phyloP scores from a whole-genome alignment of 1,140 invertebrate genomes.

The Drosophila kepulauana region DNA sequence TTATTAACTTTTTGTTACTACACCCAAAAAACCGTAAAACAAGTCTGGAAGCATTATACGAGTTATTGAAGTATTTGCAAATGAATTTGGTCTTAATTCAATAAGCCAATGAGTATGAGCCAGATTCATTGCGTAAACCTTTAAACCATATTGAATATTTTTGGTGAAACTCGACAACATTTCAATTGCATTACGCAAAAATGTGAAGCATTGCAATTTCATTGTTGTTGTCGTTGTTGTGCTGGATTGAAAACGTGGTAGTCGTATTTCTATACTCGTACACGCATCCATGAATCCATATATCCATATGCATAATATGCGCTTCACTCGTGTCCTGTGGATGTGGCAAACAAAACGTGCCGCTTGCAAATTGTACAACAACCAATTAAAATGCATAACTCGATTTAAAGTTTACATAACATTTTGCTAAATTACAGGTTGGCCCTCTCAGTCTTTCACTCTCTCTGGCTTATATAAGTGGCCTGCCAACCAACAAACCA shows the following conservation, averaged over 20 bases:
- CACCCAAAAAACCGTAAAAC: not conserved
- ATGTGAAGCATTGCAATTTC: conserved; percentile 54
- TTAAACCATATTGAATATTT: conserved; percentile 51
- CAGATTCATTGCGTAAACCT: conserved; percentile 23
- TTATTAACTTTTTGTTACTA: not conserved
- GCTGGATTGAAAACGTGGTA: conserved; percentile 25
- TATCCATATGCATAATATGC: conserved; percentile 56
- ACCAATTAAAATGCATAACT: conserved; percentile 83
- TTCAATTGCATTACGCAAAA: conserved; percentile 75
- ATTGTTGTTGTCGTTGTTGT: conserved; percentile 46
- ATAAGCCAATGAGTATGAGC: conserved; percentile 12
- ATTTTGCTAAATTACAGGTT: conserved; percentile 83
- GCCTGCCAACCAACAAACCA: conserved; percentile 45
- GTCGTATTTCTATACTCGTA: conserved; percentile 37
- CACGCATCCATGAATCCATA: conserved; percentile 54
- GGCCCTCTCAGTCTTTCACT: conserved; percentile 29
- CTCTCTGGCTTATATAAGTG: conserved; percentile 75
- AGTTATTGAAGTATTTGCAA: not conserved
- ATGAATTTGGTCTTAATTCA: conserved; percentile 8
- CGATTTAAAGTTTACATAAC: conserved; percentile 82
- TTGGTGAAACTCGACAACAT: conserved; percentile 56
- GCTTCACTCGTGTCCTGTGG: conserved; percentile 46
- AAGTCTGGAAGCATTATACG: not conserved
- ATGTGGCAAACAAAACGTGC: conserved; percentile 82
- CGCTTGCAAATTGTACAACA: conserved; percentile 81